Evolutionary conservation across 2,113 vertebrate genomes (phyloP).

Genomic region (Notiomystis cincta): DNA sequence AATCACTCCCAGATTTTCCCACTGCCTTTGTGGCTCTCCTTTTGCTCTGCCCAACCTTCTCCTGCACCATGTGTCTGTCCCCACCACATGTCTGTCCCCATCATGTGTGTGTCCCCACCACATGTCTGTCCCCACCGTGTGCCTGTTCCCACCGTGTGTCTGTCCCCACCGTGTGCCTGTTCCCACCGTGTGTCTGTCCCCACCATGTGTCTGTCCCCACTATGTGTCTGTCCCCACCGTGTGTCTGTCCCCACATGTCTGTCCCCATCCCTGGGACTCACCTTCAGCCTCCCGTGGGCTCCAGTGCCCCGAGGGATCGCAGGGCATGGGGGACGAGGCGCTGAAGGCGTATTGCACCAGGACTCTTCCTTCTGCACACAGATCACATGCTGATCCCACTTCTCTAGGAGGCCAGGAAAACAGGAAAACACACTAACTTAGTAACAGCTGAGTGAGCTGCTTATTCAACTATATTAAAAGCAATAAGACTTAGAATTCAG

Average conservation of each 20-base stretch:
- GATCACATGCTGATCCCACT: slow-evolving; percentile 97
- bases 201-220: rapidly evolving
- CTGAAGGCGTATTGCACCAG: slow-evolving; percentile 92
- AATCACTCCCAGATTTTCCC: slow-evolving; percentile 8
- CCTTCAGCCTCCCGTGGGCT: slow-evolving; percentile 97
- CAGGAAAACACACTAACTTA: slow-evolving; percentile 88
- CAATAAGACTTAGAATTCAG: not conserved
- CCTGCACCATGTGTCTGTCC: not conserved
- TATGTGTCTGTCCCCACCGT: not conserved
- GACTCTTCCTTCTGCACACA: slow-evolving; percentile 87
- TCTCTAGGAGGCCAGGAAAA: slow-evolving; percentile 98
- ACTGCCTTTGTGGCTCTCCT: slow-evolving; percentile 30
- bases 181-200: rapidly evolving
- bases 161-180: not conserved
- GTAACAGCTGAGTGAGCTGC: slow-evolving; percentile 71
- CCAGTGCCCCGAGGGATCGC: slow-evolving; percentile 94
- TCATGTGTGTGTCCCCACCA: not conserved
- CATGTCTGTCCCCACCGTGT: no score
- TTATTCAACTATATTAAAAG: slow-evolving; percentile 19
- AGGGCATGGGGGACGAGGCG: slow-evolving; percentile 92
- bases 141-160: rapidly evolving
- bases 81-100: not conserved
- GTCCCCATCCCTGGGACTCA: slow-evolving; percentile 58
- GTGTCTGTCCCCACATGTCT: no score
- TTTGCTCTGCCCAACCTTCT: not conserved